Base-by-base conservation (phyloP, 2,113 vertebrate genomes). In the Mobula hypostoma region DNA sequence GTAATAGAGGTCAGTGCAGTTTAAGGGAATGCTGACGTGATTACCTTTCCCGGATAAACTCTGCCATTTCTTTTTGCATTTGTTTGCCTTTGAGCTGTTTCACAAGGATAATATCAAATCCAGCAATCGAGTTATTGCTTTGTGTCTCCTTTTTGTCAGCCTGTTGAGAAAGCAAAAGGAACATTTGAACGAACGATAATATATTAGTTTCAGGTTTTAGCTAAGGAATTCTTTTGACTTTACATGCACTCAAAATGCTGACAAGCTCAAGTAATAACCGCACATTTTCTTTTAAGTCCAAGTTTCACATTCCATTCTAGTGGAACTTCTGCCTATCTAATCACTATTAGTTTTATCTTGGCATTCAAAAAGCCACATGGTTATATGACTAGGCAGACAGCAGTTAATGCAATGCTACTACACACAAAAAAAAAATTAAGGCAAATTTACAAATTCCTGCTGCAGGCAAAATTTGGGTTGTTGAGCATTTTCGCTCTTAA, bases 1-100 rank as follows among this genome's bases (percentile, higher is more conserved):
- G 6, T 19, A 66, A 70, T 21, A 74, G 8, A 19, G 58, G 15
- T n/a, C 36, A 95, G 66, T 94, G 94, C 68, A 77, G 19, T 63
- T 27, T 15, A 17, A 1, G 2, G 7, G 48, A 3, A 24, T 40
- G 56, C 82, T 85, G 27, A 85, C 56, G 70, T 4, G 7, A 94
- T 97, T 96, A 99, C 99, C 99, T 98, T 95, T 99, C 99, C 95
- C 98, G 96, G 94, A 99, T 95, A 94, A 99, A 99, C 95, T 99
- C 99, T 0, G 99, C 98, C 98, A 99, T 99, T 95, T 99, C 99
- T 95, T 99, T 99, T 96, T 99, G 98, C 98, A 99, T 99, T 95
- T 99, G 99, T 94, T 99, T 99, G 94, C 99, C 99, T 96, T 99
- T 99, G 94, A 99, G 97, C 94, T 99, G 99, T 94, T 99, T 99